These are phyloP conservation scores for Dynastes grantii DNA, from an alignment of 2,888 invertebrate genomes.

Conservation along the genomic window DNA sequence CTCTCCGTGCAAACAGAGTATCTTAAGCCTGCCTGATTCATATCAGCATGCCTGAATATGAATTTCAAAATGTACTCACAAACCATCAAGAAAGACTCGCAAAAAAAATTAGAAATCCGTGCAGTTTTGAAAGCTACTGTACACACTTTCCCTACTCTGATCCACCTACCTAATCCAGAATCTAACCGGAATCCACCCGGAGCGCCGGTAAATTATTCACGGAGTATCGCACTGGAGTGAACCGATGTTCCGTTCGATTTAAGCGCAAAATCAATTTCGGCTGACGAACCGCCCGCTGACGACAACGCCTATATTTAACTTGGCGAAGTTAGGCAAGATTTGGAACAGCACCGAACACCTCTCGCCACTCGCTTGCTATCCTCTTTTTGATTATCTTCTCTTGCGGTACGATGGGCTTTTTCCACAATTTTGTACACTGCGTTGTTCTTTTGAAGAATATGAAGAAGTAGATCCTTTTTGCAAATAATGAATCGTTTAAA, in stretches of 20 bases:
- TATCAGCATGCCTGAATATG: no score
- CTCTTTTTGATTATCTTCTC: not conserved
- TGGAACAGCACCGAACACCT: not conserved
- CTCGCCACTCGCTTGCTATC: not conserved
- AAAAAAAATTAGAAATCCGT: no score
- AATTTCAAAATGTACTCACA: no score
- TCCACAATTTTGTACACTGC: not conserved
- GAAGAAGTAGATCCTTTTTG: not conserved
- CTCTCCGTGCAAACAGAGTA: no score
- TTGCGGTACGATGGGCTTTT: not conserved
- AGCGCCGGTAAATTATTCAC: slow-evolving; percentile 35
- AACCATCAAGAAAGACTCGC: no score
- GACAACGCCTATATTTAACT: slow-evolving; percentile 29
- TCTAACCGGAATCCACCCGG: slow-evolving; percentile 7
- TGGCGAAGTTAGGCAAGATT: not conserved
- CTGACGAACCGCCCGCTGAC: slow-evolving; percentile 26
- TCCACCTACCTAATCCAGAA: not conserved
- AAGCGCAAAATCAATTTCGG: slow-evolving; percentile 39
- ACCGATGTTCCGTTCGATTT: slow-evolving; percentile 30
- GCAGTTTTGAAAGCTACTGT: no score
- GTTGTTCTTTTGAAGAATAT: not conserved
- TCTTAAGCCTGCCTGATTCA: no score
- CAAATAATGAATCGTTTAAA: not conserved
- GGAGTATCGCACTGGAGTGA: slow-evolving; percentile 23
- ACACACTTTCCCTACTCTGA: no score